phyloP scores from a whole-genome alignment of 2,113 vertebrate genomes.

The Limanda limanda region DNA sequence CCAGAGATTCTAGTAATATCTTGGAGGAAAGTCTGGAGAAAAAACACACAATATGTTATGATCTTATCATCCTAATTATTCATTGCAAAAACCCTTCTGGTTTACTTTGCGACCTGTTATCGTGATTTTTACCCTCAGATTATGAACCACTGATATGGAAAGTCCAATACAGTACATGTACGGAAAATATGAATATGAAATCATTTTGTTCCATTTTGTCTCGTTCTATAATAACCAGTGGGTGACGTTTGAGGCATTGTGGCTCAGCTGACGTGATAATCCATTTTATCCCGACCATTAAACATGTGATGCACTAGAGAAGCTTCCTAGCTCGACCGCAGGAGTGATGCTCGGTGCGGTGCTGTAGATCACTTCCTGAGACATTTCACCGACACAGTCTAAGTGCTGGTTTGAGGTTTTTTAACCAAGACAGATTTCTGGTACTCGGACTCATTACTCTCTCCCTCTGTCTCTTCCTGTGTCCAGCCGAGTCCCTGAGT shows the following conservation, averaged over 20 bases:
- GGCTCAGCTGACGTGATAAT: not conserved
- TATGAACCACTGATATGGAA: not conserved
- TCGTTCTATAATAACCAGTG: not conserved
- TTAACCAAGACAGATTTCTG: not conserved
- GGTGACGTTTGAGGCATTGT: not conserved
- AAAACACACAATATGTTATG: too few relatives aligned
- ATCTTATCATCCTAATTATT: too few relatives aligned
- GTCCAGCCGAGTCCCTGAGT: conserved; percentile 83
- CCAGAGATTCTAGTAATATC: too few relatives aligned
- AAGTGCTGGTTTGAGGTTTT: conserved; percentile 8
- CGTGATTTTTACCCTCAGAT: not conserved
- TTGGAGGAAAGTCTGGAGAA: not conserved
- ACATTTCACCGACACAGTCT: not conserved
- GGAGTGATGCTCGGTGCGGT: not conserved
- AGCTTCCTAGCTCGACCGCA: not conserved
- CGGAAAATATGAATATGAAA: not conserved
- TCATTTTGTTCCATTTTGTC: not conserved
- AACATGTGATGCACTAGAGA: not conserved
- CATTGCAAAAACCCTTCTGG: too few relatives aligned
- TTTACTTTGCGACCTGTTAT: not conserved
- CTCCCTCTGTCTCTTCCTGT: not conserved
- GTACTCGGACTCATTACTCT: not conserved
- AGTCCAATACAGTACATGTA: not conserved
- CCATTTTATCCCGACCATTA: not conserved
- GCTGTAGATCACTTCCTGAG: conserved; percentile 2